phyloP scores from a whole-genome alignment of 2,888 invertebrate genomes.

The Sphaerophoria taeniata region DNA sequence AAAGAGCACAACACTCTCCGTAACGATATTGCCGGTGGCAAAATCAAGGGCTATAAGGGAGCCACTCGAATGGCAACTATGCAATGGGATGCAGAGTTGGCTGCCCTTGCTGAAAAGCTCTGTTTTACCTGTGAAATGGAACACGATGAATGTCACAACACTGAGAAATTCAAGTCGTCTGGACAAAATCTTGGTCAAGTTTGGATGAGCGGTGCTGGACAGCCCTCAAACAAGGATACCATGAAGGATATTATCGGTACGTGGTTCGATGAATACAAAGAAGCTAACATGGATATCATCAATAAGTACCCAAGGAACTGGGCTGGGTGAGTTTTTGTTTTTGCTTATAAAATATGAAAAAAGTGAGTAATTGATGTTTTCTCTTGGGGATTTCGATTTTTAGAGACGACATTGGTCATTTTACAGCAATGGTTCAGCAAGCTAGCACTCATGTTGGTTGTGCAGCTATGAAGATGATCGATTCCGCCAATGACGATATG shows the following conservation, averaged over 20 bases:
- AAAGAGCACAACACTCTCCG: constrained; percentile 73
- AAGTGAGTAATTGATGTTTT: neutral
- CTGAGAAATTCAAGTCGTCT: constrained; percentile 75
- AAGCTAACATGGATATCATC: constrained; percentile 24
- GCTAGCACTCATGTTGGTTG: neutral
- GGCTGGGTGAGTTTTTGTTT: neutral
- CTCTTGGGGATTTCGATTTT: neutral
- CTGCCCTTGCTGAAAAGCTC: constrained; percentile 77
- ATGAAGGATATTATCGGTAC: neutral
- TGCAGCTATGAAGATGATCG: neutral
- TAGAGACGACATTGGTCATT: constrained; percentile 8
- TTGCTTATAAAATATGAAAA: neutral
- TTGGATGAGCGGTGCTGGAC: constrained; percentile 47
- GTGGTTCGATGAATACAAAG: constrained; percentile 20
- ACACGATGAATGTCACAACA: constrained; percentile 78
- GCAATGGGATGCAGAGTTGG: constrained; percentile 77
- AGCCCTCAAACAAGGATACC: neutral
- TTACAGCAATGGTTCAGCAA: neutral
- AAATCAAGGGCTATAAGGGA: constrained; percentile 61
- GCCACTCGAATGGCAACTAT: constrained; percentile 79
- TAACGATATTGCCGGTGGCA: constrained; percentile 75
- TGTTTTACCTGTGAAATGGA: constrained; percentile 76
- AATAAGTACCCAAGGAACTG: constrained; percentile 1
- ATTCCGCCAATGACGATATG: neutral
- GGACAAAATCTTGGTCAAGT: constrained; percentile 78